Evolutionary conservation across 2,797 vertebrate genomes (phyloP).

Genomic region (Gadopsis bispinosus): DNA sequence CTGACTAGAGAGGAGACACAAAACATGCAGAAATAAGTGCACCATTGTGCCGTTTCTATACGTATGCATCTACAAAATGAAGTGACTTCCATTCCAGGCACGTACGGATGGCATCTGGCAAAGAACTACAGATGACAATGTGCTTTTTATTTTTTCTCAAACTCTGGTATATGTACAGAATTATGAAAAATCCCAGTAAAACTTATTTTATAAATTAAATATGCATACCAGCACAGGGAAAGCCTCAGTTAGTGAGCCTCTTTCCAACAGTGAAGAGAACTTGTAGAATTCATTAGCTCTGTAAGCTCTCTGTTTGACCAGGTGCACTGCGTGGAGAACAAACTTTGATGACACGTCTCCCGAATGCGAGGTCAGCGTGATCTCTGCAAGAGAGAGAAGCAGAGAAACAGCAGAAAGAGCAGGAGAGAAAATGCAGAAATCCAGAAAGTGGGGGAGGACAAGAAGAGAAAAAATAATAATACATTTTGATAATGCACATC

Average conservation of each 20-base stretch:
- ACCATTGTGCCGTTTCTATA: background rate
- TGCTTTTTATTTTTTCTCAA: background rate
- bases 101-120: background rate
- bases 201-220: background rate
- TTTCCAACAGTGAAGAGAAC: conserved; percentile 94
- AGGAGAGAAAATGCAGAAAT: background rate
- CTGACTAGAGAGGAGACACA: conserved; percentile 83
- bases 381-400: conserved; percentile 83
- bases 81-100: background rate
- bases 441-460: background rate
- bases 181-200: background rate
- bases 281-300: conserved; percentile 99
- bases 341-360: conserved; percentile 97
- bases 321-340: conserved; percentile 95
- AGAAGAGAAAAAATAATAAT: background rate
- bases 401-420: background rate
- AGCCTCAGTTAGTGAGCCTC: conserved; percentile 93
- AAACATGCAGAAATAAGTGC: conserved; percentile 8
- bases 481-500: background rate
- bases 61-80: background rate
- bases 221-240: conserved; percentile 93
- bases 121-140: background rate
- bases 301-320: conserved; percentile 96
- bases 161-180: background rate
- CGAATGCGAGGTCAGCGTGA: conserved; percentile 92